These are phyloP conservation scores for Ascidia mentula DNA, from an alignment of 23 tunicate genomes.

Conservation along the genomic window DNA sequence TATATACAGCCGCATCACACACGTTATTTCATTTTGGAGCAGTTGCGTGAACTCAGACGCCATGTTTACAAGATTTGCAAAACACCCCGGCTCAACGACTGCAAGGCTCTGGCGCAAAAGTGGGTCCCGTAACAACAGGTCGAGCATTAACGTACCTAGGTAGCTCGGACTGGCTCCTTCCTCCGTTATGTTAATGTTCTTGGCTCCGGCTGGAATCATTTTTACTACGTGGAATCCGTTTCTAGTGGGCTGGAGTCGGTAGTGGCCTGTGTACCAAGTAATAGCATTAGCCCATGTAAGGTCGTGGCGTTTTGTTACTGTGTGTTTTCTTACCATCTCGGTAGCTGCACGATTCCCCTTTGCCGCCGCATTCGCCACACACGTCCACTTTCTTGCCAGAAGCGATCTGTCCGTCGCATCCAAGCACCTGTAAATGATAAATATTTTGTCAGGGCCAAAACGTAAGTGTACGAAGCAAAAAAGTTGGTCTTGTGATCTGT, in stretches of 20 bases:
- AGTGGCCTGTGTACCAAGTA: conserved; percentile 5
- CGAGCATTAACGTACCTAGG: conserved; percentile 47
- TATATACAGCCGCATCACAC: too few relatives aligned
- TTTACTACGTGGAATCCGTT: conserved; percentile 47
- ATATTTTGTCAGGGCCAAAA: background rate
- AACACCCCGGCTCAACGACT: too few relatives aligned
- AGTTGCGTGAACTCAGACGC: too few relatives aligned
- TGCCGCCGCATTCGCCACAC: conserved; percentile 87
- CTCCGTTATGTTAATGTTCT: conserved; percentile 52
- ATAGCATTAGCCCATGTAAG: background rate
- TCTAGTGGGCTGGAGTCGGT: conserved; percentile 20
- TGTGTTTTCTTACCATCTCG: conserved; percentile 43
- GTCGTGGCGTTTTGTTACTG: too few relatives aligned
- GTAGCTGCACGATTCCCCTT: conserved; percentile 43
- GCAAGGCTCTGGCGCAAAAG: too few relatives aligned
- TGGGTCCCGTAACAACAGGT: too few relatives aligned
- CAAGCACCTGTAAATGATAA: conserved; percentile 20
- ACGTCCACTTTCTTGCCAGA: conserved; percentile 56
- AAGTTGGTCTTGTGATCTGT: too few relatives aligned
- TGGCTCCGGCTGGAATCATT: conserved; percentile 71
- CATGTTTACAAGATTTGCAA: too few relatives aligned
- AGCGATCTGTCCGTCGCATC: conserved; percentile 65
- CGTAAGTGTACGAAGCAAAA: background rate
- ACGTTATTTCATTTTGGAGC: too few relatives aligned
- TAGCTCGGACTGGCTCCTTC: conserved; percentile 17